Conservation (phyloP, 1,140 invertebrate species). For the Heliothis virescens region DNA sequence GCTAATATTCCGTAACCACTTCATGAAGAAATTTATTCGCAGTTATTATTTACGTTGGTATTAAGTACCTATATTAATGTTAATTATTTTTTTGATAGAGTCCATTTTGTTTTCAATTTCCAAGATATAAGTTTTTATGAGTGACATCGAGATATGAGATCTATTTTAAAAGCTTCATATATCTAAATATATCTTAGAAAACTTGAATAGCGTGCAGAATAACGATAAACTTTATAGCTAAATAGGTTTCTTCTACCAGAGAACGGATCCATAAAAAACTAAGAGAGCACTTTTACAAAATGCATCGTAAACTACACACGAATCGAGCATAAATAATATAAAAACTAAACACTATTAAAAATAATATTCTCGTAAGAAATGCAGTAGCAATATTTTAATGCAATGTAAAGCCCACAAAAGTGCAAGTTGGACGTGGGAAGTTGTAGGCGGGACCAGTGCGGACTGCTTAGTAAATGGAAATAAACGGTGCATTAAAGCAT, state of each 20-base stretch:
- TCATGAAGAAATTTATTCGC: neutral
- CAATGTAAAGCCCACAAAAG: slow-evolving; percentile 40
- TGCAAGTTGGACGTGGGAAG: slow-evolving; percentile 53
- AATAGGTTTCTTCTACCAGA: too few relatives aligned
- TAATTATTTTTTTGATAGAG: too few relatives aligned
- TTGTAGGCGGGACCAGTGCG: slow-evolving; percentile 53
- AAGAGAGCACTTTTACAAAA: neutral
- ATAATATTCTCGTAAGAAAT: neutral
- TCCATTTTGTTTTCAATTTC: too few relatives aligned
- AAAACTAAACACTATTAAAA: neutral
- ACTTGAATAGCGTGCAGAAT: too few relatives aligned
- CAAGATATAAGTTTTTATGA: too few relatives aligned
- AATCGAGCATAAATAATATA: neutral
- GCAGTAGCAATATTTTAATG: slow-evolving; percentile 32
- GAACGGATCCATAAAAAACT: too few relatives aligned
- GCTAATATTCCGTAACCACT: slow-evolving; percentile 39
- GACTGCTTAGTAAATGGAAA: slow-evolving; percentile 65
- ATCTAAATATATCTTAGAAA: too few relatives aligned
- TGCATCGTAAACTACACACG: neutral
- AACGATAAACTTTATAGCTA: too few relatives aligned
- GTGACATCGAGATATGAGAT: too few relatives aligned
- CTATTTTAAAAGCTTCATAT: too few relatives aligned
- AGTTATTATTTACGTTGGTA: neutral
- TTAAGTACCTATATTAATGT: too few relatives aligned
- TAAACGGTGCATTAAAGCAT: slow-evolving; percentile 70